Percentiles rank a stretch among this genome's conserved stretches.
Conservation (phyloP, 2,113 vertebrate genomes). For the Poeciliopsis prolifica region DNA sequence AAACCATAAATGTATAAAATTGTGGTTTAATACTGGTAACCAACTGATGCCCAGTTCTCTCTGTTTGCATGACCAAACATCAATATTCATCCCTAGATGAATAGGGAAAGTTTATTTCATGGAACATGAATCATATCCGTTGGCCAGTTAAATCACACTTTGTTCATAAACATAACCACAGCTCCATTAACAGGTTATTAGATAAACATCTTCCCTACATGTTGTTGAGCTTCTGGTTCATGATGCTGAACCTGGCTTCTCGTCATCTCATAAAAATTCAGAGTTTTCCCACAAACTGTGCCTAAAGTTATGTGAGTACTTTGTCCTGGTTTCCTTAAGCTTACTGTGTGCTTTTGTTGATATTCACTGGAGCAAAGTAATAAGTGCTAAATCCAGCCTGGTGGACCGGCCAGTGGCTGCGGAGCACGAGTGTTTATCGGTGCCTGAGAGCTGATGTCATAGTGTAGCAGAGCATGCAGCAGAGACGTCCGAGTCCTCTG, state of each 20-base stretch:
- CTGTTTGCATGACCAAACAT: no score
- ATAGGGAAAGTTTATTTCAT: neutral
- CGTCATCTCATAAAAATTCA: neutral
- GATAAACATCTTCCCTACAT: neutral
- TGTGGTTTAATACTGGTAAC: no score
- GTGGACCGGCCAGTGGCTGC: constrained; percentile 39
- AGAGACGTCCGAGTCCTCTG: constrained; percentile 11
- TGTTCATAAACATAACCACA: neutral
- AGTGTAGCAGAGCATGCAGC: constrained; percentile 25
- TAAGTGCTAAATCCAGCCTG: constrained; percentile 8
- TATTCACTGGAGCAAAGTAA: constrained; percentile 24
- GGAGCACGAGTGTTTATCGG: constrained; percentile 51
- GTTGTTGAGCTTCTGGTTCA: no score
- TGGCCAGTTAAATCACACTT: neutral
- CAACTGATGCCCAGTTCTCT: no score
- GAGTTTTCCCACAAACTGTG: neutral
- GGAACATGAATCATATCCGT: neutral
- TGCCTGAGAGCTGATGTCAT: constrained; percentile 63
- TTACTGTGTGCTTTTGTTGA: constrained; percentile 9
- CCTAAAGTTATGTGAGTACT: neutral
- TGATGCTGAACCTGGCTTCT: neutral
- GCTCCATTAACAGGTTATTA: neutral
- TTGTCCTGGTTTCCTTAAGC: neutral
- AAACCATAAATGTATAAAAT: no score
- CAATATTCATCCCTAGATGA: neutral